Evolutionary conservation across 2,888 invertebrate species (phyloP).

Genomic region (Drosophila mimetica): DNA sequence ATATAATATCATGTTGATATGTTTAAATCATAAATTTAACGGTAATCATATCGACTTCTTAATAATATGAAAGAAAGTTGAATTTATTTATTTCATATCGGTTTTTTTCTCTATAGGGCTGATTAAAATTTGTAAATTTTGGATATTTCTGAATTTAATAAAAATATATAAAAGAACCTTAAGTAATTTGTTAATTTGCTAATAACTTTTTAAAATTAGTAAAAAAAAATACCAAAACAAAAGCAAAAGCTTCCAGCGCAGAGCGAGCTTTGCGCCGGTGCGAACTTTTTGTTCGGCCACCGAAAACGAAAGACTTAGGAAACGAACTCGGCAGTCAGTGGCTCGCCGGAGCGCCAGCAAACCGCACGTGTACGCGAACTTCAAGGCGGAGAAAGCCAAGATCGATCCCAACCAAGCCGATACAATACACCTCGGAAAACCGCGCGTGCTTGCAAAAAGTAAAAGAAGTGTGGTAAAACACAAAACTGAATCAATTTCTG

Average conservation of each 20-base stretch:
- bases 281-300: constrained; percentile 7
- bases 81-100: too few species aligned
- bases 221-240: constrained; percentile 11
- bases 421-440: not conserved
- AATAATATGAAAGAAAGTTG: too few species aligned
- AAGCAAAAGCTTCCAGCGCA: not conserved
- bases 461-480: constrained; percentile 23
- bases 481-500: constrained; percentile 36
- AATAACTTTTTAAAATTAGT: too few species aligned
- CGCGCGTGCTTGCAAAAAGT: constrained; percentile 34
- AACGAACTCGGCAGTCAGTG: constrained; percentile 69
- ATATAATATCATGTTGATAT: too few species aligned
- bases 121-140: too few species aligned
- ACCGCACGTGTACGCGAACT: constrained; percentile 54
- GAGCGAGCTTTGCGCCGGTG: not conserved
- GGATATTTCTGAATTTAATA: too few species aligned
- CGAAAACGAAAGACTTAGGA: constrained; percentile 67
- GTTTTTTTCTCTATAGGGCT: too few species aligned
- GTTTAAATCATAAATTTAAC: too few species aligned
- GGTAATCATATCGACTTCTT: too few species aligned
- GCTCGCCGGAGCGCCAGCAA: constrained; percentile 65
- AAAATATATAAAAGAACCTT: too few species aligned
- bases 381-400: constrained; percentile 17
- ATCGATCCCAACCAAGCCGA: not conserved
- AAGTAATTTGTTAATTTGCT: too few species aligned